Percentiles rank a stretch among this genome's conserved stretches.
phyloP scores from a whole-genome alignment of 2,113 vertebrate genomes.

The Archocentrus centrarchus region DNA sequence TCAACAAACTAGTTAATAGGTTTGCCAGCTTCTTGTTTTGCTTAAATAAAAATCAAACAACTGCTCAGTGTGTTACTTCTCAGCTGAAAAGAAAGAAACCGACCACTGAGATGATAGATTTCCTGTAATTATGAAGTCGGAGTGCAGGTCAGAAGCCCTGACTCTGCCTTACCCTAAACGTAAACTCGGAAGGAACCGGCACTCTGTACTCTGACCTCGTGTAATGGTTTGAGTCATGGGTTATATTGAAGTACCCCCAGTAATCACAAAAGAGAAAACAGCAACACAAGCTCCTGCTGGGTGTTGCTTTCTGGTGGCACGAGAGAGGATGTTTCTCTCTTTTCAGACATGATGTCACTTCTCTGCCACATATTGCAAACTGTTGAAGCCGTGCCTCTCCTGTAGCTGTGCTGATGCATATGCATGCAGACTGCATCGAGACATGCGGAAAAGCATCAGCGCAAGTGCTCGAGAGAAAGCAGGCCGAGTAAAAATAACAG shows the following conservation, averaged over 20 bases:
- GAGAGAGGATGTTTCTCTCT: slow-evolving; percentile 26
- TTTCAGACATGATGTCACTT: slow-evolving; percentile 43
- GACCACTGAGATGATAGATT: slow-evolving; percentile 37
- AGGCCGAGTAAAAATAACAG: slow-evolving; percentile 78
- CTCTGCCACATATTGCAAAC: slow-evolving; percentile 31
- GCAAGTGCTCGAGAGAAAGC: slow-evolving; percentile 41
- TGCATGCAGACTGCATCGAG: slow-evolving; percentile 14
- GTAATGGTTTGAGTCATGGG: slow-evolving; percentile 48
- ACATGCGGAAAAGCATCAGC: slow-evolving; percentile 35
- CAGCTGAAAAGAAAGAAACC: neutral
- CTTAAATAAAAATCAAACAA: neutral
- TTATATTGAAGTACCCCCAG: slow-evolving; percentile 40
- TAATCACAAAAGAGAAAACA: slow-evolving; percentile 43
- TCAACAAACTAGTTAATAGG: neutral
- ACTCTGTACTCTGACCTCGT: slow-evolving; percentile 33
- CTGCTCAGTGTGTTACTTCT: neutral
- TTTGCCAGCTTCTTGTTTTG: neutral
- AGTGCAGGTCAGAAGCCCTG: slow-evolving; percentile 31
- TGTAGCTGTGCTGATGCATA: slow-evolving; percentile 23
- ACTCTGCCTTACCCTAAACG: slow-evolving; percentile 50
- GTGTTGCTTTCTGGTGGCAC: slow-evolving; percentile 29
- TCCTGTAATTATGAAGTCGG: slow-evolving; percentile 38
- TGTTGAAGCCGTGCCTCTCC: slow-evolving; percentile 16
- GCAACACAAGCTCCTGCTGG: slow-evolving; percentile 3
- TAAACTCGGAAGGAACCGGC: slow-evolving; percentile 35